Evolutionary conservation across 2,797 vertebrate genomes (phyloP), one percentile per base, ranked within the genome.

Genomic region (Buceros bicornis): DNA sequence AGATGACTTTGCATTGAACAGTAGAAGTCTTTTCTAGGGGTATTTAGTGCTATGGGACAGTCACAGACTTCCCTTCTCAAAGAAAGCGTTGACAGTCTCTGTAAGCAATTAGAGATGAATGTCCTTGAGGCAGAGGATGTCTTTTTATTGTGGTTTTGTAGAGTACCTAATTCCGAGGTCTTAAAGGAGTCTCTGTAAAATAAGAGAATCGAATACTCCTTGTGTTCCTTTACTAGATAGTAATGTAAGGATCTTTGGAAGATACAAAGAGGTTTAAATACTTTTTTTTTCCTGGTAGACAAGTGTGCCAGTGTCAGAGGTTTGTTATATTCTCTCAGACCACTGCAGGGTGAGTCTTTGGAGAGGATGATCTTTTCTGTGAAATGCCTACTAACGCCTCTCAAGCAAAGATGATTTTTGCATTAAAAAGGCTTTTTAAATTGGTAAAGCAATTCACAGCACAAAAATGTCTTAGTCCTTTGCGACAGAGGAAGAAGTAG

Each of bases 91-190:
- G 85, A 82, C 73, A 74, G 73, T 64, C 80, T 73, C 70, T 93
- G 69, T 82, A 92, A 94, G 77, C 60, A 95, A 54, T 94, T 94
- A 66, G 60, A 89, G 64, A 73, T 91, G 79, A 94, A 87, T 80
- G 48, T 85, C 64, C 60, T 89, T 82, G 67, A 89, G 77, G 77
- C 85, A 93, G 48, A 93, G 62, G 33, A 93, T 80, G 85, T 64
- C 53, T 90, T 87, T 85, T 77, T 90, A 50, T 73, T 87, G 60
- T 84, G 45, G 33, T 43, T 92, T 42, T 82, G 66, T 80, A 58
- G 33, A 80, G 51, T 71, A 88, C 91, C 84, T 92, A 85, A 57
- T 67, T 50, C 29, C 43, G 43, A 53, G 19, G 12, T 88, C 60
- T 90, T 93, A 47, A 84, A 87, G 53, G 11, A 73, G 16, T 70